Percentiles rank a stretch among this genome's conserved stretches.
Evolutionary conservation across 2,888 invertebrate species (phyloP).

Genomic region (Itoplectis maculator): DNA sequence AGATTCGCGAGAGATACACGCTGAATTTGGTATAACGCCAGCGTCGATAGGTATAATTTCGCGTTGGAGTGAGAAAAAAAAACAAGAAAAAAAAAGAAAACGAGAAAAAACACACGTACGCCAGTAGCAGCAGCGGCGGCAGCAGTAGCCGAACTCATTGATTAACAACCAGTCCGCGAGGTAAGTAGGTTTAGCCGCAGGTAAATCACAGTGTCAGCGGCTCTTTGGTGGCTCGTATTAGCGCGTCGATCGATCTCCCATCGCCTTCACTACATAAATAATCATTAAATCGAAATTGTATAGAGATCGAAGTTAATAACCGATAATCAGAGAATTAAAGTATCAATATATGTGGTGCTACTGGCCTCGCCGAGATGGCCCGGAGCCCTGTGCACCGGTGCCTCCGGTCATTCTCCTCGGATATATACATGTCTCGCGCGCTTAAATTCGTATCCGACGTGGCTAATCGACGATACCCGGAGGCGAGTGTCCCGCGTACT

Average conservation of each 20-base stretch:
- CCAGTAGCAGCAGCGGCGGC: background rate
- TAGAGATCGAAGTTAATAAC: conserved; percentile 60
- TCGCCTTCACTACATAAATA: conserved; percentile 57
- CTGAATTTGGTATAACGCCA: conserved; percentile 1
- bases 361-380: conserved; percentile 18
- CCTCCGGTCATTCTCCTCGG: conserved; percentile 4
- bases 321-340: conserved; percentile 62
- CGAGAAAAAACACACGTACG: too few relatives aligned
- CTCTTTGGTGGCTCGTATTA: conserved; percentile 34
- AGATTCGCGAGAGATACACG: conserved; percentile 6
- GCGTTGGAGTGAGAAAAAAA: background rate
- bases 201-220: conserved; percentile 49
- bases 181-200: conserved; percentile 21
- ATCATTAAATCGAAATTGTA: conserved; percentile 60
- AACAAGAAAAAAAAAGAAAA: background rate
- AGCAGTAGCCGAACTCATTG: conserved; percentile 20
- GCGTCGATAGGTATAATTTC: conserved; percentile 10
- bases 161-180: conserved; percentile 17
- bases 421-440: background rate
- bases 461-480: conserved; percentile 61
- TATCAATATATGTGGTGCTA: conserved; percentile 38
- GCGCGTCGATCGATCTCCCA: conserved; percentile 53
- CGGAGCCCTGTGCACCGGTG: conserved; percentile 22
- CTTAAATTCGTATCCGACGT: conserved; percentile 37
- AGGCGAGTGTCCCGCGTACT: conserved; percentile 38